Evolutionary conservation across 2,888 invertebrate genomes (phyloP), one percentile per base, ranked within the genome.

Genomic region (Cosmia trapezina): DNA sequence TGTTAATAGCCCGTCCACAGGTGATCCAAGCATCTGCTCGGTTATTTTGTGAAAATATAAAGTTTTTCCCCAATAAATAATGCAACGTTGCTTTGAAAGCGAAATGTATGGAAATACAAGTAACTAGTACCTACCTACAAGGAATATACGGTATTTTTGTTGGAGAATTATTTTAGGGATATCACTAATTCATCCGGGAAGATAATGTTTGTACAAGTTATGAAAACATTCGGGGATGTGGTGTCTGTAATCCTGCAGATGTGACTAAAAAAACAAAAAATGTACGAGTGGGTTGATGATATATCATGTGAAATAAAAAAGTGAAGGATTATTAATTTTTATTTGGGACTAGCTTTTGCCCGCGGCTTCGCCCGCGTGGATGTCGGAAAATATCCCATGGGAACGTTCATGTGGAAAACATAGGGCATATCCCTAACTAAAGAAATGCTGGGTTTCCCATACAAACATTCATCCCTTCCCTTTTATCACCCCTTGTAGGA

Each of bases 21-120:
- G 94, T 94, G 95, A 94, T 88, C 88, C 86, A 83, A 91, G 89
- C 94, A 93, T 93, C 92, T 94, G 94, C 90, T 92, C 87, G 92
- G 89, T 91, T 92, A 93, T 94, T 93, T 94, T 93, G 92, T 91
- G 93, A 92, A 93, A 94, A 94, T 94, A 94, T 92, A 93, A 94
- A 90, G 95, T 93, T 94, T 94, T 94, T 94, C 91, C 91, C 92
- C 94, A 95, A 95, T 95, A 95, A 95, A 95, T 95, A 95, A 95
- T 95, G 94, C 94, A 95, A 91, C 91, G 88, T 61, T 85, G 81
- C 86, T 85, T 83, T 86, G 86, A 85, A 86, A 86, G 85, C 78
- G 87, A 89, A 89, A 89, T 86, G 87, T 89, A 89, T 88, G 88
- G 86, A 89, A 88, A 91, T 90, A 85, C 76, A 84, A 83, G 83